phyloP scores from a whole-genome alignment of 2,113 vertebrate genomes.

The Tachysurus fulvidraco region DNA sequence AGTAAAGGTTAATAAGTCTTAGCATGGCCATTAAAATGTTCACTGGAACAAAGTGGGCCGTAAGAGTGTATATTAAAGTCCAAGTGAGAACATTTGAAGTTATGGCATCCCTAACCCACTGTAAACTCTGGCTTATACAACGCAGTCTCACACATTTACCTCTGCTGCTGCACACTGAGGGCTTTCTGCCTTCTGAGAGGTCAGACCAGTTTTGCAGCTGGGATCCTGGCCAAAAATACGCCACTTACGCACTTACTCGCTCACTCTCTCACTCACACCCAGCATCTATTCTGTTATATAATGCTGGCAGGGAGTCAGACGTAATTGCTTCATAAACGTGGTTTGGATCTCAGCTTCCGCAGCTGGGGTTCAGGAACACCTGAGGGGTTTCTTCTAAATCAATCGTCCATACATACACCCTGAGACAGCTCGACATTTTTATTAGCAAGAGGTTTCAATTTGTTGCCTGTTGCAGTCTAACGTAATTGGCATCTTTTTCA shows the following conservation, averaged over 20 bases:
- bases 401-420: slow-evolving; percentile 15
- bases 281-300: slow-evolving; percentile 32
- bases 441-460: background rate
- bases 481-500: background rate
- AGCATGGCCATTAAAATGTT: slow-evolving; percentile 41
- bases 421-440: background rate
- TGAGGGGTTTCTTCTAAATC: slow-evolving; percentile 37
- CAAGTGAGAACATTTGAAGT: slow-evolving; percentile 42
- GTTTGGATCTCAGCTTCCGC: slow-evolving; percentile 29
- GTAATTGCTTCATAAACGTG: slow-evolving; percentile 40
- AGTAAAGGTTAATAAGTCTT: slow-evolving; percentile 46
- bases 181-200: slow-evolving; percentile 33
- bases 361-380: slow-evolving; percentile 35
- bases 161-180: background rate
- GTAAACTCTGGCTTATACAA: slow-evolving; percentile 43
- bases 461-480: slow-evolving; percentile 10
- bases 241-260: slow-evolving; percentile 17
- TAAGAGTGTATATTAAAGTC: slow-evolving; percentile 39
- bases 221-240: slow-evolving; percentile 30
- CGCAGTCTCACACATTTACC: background rate
- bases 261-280: slow-evolving; percentile 30
- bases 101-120: slow-evolving; percentile 24
- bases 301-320: slow-evolving; percentile 25
- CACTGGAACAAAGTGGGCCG: slow-evolving; percentile 26
- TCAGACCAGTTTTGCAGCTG: slow-evolving; percentile 35